Evolutionary conservation across 2,888 invertebrate genomes (phyloP).

Genomic region (Pseudococcus viburni): DNA sequence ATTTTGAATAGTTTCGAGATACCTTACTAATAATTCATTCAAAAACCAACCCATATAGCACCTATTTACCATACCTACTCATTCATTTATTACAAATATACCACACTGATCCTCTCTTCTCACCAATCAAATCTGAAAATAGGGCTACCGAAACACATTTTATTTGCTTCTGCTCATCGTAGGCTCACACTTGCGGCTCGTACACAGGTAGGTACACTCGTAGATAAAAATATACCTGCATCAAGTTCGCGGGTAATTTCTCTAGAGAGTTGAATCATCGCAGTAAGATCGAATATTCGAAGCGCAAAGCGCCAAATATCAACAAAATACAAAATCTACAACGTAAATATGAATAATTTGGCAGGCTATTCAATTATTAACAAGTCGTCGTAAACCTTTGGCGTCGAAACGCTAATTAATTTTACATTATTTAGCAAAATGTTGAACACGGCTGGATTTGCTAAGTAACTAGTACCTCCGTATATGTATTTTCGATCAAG

Average conservation of each 20-base stretch:
- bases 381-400: constrained; percentile 30
- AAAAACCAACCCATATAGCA: no score
- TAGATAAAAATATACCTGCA: constrained; percentile 8
- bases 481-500: constrained; percentile 33
- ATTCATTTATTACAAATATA: no score
- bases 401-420: constrained; percentile 38
- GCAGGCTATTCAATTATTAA: constrained; percentile 32
- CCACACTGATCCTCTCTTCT: no score
- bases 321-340: constrained; percentile 47
- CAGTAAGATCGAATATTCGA: constrained; percentile 34
- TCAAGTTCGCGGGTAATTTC: constrained; percentile 19
- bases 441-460: constrained; percentile 15
- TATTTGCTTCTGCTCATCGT: not conserved
- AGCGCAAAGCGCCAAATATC: constrained; percentile 32
- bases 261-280: constrained; percentile 41
- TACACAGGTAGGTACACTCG: not conserved
- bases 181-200: not conserved
- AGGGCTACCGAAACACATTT: not conserved
- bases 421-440: constrained; percentile 40
- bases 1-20: no score
- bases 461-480: not conserved
- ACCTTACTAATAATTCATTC: no score
- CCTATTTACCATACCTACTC: no score
- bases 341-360: constrained; percentile 49
- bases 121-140: not conserved